A percentile compares a stretch with the other conserved stretches of the same genome.
These are phyloP conservation scores for Cichlasoma orientale DNA, from an alignment of 2,797 vertebrate genomes.

Conservation along the genomic window DNA sequence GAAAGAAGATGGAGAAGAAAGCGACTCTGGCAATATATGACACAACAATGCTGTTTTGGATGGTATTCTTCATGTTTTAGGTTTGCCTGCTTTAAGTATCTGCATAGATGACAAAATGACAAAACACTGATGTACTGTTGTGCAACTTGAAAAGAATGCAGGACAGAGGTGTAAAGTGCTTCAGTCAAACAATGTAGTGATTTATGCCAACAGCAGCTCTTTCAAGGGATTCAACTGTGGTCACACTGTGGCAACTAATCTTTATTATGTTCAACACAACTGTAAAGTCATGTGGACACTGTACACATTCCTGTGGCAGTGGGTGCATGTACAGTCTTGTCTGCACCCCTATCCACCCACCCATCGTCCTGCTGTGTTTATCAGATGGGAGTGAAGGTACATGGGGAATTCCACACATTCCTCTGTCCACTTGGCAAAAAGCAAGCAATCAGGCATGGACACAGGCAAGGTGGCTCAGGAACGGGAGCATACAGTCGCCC, in stretches of 20 bases:
- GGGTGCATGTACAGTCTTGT: conserved; percentile 67
- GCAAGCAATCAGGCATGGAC: conserved; percentile 37
- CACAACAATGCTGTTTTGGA: background rate
- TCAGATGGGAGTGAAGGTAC: conserved; percentile 75
- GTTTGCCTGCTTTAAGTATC: background rate
- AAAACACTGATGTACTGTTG: background rate
- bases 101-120: background rate
- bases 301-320: conserved; percentile 68
- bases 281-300: conserved; percentile 42
- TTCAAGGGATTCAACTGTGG: conserved; percentile 33
- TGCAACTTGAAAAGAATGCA: background rate
- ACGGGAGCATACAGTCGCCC: background rate
- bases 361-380: conserved; percentile 66
- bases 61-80: background rate
- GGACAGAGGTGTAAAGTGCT: background rate
- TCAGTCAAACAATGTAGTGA: conserved; percentile 24
- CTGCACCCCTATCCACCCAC: conserved; percentile 23
- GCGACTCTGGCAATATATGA: background rate
- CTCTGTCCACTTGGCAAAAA: conserved; percentile 53
- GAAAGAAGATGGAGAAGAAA: background rate
- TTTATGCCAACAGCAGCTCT: conserved; percentile 16
- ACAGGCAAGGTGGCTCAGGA: conserved; percentile 18
- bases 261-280: conserved; percentile 48
- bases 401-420: conserved; percentile 77
- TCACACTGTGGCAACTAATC: conserved; percentile 31